Evolutionary conservation across 2,797 vertebrate genomes (phyloP).

Genomic region (Rhinophrynus dorsalis): DNA sequence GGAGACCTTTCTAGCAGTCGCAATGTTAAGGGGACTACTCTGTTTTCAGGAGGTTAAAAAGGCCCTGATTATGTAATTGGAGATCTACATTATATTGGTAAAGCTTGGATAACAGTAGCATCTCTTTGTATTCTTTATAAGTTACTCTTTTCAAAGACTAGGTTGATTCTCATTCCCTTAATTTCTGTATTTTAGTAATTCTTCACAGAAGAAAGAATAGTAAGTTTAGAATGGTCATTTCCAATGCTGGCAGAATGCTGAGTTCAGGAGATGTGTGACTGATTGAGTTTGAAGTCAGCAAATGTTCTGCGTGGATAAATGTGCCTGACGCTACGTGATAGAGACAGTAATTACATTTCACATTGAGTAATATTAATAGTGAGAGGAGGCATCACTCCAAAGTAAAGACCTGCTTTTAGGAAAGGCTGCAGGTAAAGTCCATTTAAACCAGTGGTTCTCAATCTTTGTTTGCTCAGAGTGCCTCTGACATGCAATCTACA

Average conservation of each 20-base stretch:
- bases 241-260: slow-evolving; percentile 27
- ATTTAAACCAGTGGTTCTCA: too few species aligned
- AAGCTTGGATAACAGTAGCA: too few species aligned
- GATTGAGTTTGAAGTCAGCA: slow-evolving; percentile 59
- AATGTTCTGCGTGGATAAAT: slow-evolving; percentile 68
- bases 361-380: slow-evolving; percentile 71
- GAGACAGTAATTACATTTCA: slow-evolving; percentile 73
- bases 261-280: slow-evolving; percentile 51
- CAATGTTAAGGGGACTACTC: too few species aligned
- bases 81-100: too few species aligned
- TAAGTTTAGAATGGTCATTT: slow-evolving; percentile 14
- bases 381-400: slow-evolving; percentile 56
- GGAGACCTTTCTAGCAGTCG: too few species aligned
- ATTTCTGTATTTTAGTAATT: slow-evolving; percentile 27
- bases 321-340: slow-evolving; percentile 64
- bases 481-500: too few species aligned
- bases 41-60: too few species aligned
- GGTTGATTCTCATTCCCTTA: not conserved
- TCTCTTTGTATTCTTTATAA: too few species aligned
- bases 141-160: too few species aligned
- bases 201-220: slow-evolving; percentile 7
- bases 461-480: too few species aligned
- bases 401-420: slow-evolving; percentile 54
- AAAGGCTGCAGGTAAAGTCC: slow-evolving; percentile 54
- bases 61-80: too few species aligned